A percentile compares a stretch with the other conserved stretches of the same genome.
Evolutionary conservation across 1,140 invertebrate genomes (phyloP).

Genomic region (Heliconius melpomene): DNA sequence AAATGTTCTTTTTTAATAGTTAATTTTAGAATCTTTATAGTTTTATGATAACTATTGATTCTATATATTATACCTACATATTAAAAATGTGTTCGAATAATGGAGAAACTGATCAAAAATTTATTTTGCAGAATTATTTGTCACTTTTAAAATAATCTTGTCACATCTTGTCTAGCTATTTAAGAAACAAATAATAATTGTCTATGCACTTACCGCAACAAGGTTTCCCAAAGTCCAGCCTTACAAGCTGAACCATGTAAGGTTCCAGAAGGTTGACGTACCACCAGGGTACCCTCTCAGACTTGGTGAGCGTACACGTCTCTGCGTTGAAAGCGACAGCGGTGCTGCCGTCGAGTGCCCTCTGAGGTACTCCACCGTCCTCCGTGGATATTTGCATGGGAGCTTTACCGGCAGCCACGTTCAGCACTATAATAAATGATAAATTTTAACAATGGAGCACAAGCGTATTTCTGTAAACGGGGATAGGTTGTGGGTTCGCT

Average conservation of each 20-base stretch:
- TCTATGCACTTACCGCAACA: constrained; percentile 89
- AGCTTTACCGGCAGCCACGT: constrained; percentile 96
- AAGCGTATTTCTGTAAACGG: too few relatives aligned
- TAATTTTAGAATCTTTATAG: too few relatives aligned
- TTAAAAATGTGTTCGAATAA: too few relatives aligned
- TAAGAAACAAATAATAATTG: background rate
- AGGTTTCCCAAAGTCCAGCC: constrained; percentile 94
- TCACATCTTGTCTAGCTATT: too few relatives aligned
- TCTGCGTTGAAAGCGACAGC: constrained; percentile 90
- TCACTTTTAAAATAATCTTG: too few relatives aligned
- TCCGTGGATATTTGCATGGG: constrained; percentile 96
- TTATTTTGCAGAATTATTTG: too few relatives aligned
- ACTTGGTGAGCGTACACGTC: constrained; percentile 93
- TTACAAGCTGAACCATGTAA: constrained; percentile 96
- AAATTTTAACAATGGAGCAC: too few relatives aligned
- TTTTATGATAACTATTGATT: too few relatives aligned
- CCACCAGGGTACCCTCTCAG: constrained; percentile 94
- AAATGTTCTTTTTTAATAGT: too few relatives aligned
- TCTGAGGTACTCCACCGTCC: constrained; percentile 92
- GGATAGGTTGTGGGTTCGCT: too few relatives aligned
- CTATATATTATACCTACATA: too few relatives aligned
- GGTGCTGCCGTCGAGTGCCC: constrained; percentile 95
- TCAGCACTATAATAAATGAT: constrained; percentile 88
- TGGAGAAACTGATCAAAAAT: too few relatives aligned
- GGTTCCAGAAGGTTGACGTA: constrained; percentile 97